phyloP scores from a whole-genome alignment of 2,797 vertebrate genomes.

The Graptemys geographica region DNA sequence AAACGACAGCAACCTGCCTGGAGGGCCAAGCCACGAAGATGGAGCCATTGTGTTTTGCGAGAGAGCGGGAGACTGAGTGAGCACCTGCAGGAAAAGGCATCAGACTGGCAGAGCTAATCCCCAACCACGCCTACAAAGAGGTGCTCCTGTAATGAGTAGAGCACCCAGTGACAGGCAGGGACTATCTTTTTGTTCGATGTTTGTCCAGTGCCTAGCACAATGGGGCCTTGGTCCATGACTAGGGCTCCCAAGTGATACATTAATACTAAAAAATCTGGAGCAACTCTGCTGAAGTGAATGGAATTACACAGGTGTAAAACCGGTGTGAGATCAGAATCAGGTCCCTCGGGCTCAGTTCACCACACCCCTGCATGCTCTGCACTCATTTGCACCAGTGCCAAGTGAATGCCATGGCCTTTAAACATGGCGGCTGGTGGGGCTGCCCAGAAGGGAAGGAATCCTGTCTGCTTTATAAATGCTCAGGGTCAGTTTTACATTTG shows the following conservation, averaged over 20 bases:
- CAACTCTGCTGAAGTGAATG: background rate
- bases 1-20: background rate
- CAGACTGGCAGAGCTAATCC: too few species aligned
- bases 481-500: background rate
- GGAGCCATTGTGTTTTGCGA: background rate
- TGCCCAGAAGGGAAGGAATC: too few species aligned
- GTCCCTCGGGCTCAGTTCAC: background rate
- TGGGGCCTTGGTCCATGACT: too few species aligned
- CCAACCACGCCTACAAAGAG: too few species aligned
- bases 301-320: background rate
- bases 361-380: background rate
- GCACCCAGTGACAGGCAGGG: too few species aligned
- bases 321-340: background rate
- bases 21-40: background rate
- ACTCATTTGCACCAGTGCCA: background rate
- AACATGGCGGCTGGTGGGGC: too few species aligned
- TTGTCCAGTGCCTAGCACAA: too few species aligned
- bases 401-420: background rate
- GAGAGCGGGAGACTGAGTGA: background rate
- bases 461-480: background rate
- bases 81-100: background rate
- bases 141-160: too few species aligned
- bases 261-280: background rate
- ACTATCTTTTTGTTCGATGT: too few species aligned
- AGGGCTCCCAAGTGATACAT: too few species aligned